These are phyloP conservation scores for Aethina tumida DNA, from an alignment of 1,140 invertebrate species.

Conservation along the genomic window DNA sequence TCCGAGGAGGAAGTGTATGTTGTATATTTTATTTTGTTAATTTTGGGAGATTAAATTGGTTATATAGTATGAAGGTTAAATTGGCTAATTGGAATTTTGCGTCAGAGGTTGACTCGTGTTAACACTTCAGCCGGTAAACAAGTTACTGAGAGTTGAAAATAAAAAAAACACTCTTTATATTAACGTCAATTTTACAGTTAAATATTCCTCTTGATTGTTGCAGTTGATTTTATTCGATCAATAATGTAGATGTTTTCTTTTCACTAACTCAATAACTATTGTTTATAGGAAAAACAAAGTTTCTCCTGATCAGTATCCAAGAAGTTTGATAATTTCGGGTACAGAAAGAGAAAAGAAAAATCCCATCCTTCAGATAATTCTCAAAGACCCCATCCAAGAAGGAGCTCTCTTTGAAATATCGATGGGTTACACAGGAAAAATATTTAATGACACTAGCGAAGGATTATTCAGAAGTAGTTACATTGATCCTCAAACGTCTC, in stretches of 20 bases:
- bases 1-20: slow-evolving; percentile 35
- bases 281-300: too few relatives aligned
- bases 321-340: too few relatives aligned
- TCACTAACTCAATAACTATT: too few relatives aligned
- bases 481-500: slow-evolving; percentile 36
- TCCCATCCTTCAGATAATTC: slow-evolving; percentile 17
- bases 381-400: slow-evolving; percentile 43
- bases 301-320: too few relatives aligned
- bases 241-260: too few relatives aligned
- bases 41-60: slow-evolving; percentile 1
- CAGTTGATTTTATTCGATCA: too few relatives aligned
- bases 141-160: background rate
- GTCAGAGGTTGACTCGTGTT: background rate
- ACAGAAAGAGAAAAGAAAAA: slow-evolving; percentile 18
- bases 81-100: background rate
- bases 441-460: slow-evolving; percentile 45
- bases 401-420: slow-evolving; percentile 42
- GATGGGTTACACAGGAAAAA: slow-evolving; percentile 46
- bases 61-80: background rate
- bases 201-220: too few relatives aligned
- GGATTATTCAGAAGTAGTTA: slow-evolving; percentile 54
- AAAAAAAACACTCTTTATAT: background rate
- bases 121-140: background rate
- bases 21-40: too few relatives aligned
- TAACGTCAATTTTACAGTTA: background rate